Base-by-base conservation (phyloP, 2,797 vertebrate genomes). In the Protonibea diacanthus region DNA sequence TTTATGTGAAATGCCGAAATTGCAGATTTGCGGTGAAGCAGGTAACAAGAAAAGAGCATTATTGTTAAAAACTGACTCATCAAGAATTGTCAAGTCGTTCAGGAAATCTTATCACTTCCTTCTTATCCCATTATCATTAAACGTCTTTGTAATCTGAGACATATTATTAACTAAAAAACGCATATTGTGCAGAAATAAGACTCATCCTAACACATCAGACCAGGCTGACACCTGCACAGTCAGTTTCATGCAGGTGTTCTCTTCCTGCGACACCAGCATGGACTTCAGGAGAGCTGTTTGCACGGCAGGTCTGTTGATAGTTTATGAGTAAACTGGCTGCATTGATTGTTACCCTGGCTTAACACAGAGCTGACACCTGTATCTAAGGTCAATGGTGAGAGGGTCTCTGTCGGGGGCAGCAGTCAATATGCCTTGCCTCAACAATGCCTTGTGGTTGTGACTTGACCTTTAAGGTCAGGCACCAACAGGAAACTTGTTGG, bases 281-380 rank as follows among this genome's bases (percentile, higher is more conserved):
- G 58, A 23, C 55, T 40, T 3, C 12, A 56, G 20, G 7, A 14
- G 58, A 58, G 44, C 25, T 68, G 71, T 64, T 83, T 68, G 66
- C 73, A 65, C 29, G 20, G 59, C 82, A 81, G 3, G n/a, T 72
- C 52, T 90, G 80, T 72, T 86, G 59, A 84, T 59, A 60, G 70
- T 87, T 86, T 61, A 79, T 68, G 53, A 76, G 68, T 82, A 71
- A 85, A 82, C 59, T 15, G 20, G 44, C 48, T 53, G 29, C 65
- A 27, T 47, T 11, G 12, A 48, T 49, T 57, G 58, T 40, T 71
- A 17, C 15, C 33, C 49, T 49, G 63, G 48, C 18, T 70, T 2
- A 56, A 57, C 57, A 65, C 4, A 55, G 58, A 5, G 45, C 51
- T 9, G 13, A 69, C 48, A 56, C 44, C 15, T 11, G 25, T 52